These are phyloP conservation scores for Resseliella maxima DNA, from an alignment of 2,888 invertebrate genomes.

Conservation along the genomic window DNA sequence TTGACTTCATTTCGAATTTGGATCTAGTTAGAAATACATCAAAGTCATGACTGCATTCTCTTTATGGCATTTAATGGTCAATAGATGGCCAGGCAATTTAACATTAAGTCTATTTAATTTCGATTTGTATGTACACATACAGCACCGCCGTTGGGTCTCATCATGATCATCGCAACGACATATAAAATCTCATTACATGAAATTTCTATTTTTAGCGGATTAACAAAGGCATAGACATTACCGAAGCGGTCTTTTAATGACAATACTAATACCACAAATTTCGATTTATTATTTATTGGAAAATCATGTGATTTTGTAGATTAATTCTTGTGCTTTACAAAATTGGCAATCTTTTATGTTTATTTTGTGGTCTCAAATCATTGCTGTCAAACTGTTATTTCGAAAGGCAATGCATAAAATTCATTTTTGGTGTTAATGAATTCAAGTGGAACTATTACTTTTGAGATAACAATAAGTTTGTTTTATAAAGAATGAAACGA, in stretches of 20 bases:
- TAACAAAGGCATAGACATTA: neutral
- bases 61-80: neutral
- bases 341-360: neutral
- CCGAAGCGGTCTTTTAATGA: neutral
- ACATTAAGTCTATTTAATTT: neutral
- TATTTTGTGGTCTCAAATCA: neutral
- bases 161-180: neutral
- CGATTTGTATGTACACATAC: neutral
- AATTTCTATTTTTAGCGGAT: constrained; percentile 28
- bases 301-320: neutral
- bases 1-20: neutral
- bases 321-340: neutral
- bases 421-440: constrained; percentile 30
- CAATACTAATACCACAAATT: neutral
- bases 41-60: neutral
- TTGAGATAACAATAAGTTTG: neutral
- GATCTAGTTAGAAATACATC: neutral
- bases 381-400: neutral
- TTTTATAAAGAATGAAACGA: neutral
- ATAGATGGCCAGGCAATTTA: neutral
- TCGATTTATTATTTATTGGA: constrained; percentile 32
- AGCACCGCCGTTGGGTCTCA: neutral
- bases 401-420: neutral
- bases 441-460: neutral
- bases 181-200: neutral